Base-by-base conservation (phyloP, 2,797 vertebrate genomes). In the Esox masquinongy region DNA sequence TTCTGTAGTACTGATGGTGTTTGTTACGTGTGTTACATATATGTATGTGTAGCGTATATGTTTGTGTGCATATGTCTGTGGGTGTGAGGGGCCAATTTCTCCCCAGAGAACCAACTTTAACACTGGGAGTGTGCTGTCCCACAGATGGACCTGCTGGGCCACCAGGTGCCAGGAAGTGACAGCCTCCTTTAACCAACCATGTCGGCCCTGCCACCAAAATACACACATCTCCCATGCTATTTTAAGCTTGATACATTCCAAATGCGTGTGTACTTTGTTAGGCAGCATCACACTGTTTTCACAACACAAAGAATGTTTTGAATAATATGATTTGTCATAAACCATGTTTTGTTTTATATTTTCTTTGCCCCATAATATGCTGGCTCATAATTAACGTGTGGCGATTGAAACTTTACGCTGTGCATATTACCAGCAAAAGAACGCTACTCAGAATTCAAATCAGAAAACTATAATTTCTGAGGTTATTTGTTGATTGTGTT, bases 81-180 rank as follows among this genome's bases (percentile, higher is more conserved):
- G 1, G n/a, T 53, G 47, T 56, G 50, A 53, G 49, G 68, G 24
- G 56, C 53, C 1, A 15, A 50, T 61, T 70, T 53, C 66, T 74
- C 59, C 80, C 87, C 90, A 22, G 80, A 78, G 39, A 78, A 68
- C 0, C 89, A 88, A 59, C 85, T 68, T 34, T 90, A 79, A 89
- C 90, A 51, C 79, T 90, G 79, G 0, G 88, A 94, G 67, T 87
- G 89, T 24, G 87, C 93, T 31, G 90, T 94, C 64, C 93, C 92
- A 68, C 94, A 95, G 34, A 94, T 95, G 93, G 92, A 91, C 80
- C 72, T 87, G 74, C 73, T 92, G 72, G 87, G 83, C 73, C 78
- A 74, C 50, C 86, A 87, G 5, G 49, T 82, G 78, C 70, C 81
- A 74, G 75, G 56, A 78, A 75, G 68, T 63, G 26, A 49, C 63